These are phyloP conservation scores for Oceanodroma tethys DNA, from an alignment of 2,113 vertebrate genomes.

Conservation along the genomic window DNA sequence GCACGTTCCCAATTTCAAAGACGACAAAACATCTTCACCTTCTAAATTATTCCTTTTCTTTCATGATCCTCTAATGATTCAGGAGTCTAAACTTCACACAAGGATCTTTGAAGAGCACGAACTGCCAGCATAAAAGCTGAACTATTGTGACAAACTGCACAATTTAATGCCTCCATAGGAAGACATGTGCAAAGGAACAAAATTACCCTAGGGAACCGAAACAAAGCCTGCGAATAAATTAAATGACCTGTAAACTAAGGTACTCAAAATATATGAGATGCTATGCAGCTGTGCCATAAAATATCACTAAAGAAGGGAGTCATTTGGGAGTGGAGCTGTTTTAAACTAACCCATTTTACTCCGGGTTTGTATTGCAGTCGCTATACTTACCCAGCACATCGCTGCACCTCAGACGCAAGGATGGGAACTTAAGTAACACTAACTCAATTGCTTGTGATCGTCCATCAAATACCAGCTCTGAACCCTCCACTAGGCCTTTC, in stretches of 20 bases:
- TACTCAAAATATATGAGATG: slow-evolving; percentile 48
- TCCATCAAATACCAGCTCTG: neutral
- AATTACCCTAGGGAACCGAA: neutral
- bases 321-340: neutral
- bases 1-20: slow-evolving; percentile 48
- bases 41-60: slow-evolving; percentile 63
- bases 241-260: slow-evolving; percentile 59
- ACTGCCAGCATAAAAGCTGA: slow-evolving; percentile 50
- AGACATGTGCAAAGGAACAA: neutral
- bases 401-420: accelerated
- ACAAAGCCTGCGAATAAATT: slow-evolving; percentile 36
- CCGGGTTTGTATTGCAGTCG: neutral
- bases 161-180: slow-evolving; percentile 41
- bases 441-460: neutral
- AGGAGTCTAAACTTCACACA: slow-evolving; percentile 36
- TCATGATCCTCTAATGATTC: slow-evolving; percentile 45
- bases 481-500: neutral
- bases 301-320: neutral
- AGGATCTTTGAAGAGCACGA: slow-evolving; percentile 49
- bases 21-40: slow-evolving; percentile 44
- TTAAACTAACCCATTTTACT: neutral
- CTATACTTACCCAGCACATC: neutral
- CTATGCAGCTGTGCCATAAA: slow-evolving; percentile 15
- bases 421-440: neutral
- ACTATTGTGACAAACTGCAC: slow-evolving; percentile 52